Base-by-base conservation (phyloP, 2,113 vertebrate species). In the Semicossyphus pulcher region DNA sequence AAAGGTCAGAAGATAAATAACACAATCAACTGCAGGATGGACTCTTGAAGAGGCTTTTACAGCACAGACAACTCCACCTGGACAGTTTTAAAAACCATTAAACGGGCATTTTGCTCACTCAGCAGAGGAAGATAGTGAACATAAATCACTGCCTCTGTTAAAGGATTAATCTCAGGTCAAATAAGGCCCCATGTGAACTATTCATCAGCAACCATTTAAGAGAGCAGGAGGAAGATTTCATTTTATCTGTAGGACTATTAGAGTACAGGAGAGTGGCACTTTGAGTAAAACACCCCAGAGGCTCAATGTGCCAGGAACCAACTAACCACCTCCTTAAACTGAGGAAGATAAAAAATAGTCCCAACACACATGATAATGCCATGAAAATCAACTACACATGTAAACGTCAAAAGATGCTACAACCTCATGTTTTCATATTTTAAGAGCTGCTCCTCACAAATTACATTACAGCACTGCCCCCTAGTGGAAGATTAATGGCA, bases 141-240 rank as follows among this genome's bases (percentile, higher is more conserved):
- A 83, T 91, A 83, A 86, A 89, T 87, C 82, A 86, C 36, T 53
- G 36, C 32, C 68, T 56, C 4, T 11, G 52, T 78, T 66, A 36
- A 78, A 47, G 60, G 53, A 86, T 87, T 87, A 73, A 88, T 88
- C 70, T 37, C 42, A 12, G 64, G 80, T 87, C 64, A 83, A 72
- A 78, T 67, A 41, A 37, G 36, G 58, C 45, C 48, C 45, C 14
- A 7, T 3, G 39, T 82, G 54, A 86, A 73, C 42, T 44, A 70
- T 76, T 80, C 34, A 85, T 84, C 66, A 80, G 69, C 42, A 63
- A 20, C 32, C 21, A 72, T 63, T 75, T 52, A 69, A 48, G 53
- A 45, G 20, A 75, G 64, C 64, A 26, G 23, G 41, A 62, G 25
- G 48, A 59, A 60, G 42, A 51, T 78, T 72, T 53, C 10, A 62